Evolutionary conservation across 2,113 vertebrate genomes (phyloP).

Genomic region (Peromyscus leucopus): DNA sequence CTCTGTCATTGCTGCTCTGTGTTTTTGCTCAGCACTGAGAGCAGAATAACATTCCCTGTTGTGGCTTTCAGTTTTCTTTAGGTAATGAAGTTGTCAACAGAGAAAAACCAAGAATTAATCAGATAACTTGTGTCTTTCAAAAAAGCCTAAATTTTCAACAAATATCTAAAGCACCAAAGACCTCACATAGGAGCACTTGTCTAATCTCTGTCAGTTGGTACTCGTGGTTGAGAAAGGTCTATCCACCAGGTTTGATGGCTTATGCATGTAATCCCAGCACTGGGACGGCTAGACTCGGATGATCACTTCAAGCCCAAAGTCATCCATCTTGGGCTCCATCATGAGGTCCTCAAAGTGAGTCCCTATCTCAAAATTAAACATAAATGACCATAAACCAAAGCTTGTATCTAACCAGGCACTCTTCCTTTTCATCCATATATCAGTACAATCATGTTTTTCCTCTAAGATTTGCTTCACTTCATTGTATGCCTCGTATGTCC

Average conservation of each 20-base stretch:
- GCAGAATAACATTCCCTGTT: background rate
- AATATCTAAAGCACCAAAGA: background rate
- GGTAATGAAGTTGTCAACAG: slow-evolving; percentile 43
- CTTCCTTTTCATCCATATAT: background rate
- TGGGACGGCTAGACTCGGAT: too few species aligned
- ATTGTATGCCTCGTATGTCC: background rate
- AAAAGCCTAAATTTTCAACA: background rate
- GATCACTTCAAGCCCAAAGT: background rate
- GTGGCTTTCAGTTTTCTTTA: slow-evolving; percentile 28
- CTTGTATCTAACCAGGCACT: background rate
- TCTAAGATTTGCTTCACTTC: background rate
- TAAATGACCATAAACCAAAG: background rate
- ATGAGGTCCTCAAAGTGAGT: background rate
- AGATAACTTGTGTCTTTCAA: background rate
- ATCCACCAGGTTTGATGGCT: background rate
- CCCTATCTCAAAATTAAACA: background rate
- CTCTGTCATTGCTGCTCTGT: slow-evolving; percentile 3
- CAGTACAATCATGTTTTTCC: background rate
- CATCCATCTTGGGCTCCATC: background rate
- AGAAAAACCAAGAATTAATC: slow-evolving; percentile 41
- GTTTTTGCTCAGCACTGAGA: background rate
- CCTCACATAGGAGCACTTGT: background rate
- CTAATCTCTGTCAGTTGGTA: background rate
- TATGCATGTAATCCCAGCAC: background rate
- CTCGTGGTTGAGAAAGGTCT: background rate